Evolutionary conservation across 2,888 invertebrate genomes (phyloP).

Genomic region (Dynastes hyllus): DNA sequence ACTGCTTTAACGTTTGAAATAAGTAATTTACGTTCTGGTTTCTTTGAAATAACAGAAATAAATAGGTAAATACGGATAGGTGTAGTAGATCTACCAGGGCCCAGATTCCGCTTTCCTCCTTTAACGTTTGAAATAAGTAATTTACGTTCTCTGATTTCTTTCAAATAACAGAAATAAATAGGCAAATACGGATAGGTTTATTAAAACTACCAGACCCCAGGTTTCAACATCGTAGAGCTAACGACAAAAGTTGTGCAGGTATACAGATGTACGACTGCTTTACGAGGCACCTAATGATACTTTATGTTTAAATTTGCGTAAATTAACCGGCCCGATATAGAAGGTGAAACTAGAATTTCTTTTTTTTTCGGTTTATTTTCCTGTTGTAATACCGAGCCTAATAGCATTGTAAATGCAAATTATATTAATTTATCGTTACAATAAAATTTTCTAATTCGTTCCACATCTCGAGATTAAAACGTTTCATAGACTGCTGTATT

Average conservation of each 20-base stretch:
- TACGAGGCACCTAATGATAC: conserved; percentile 11
- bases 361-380: neutral
- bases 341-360: neutral
- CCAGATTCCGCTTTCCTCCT: too few species aligned
- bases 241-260: neutral
- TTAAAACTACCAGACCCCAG: too few species aligned
- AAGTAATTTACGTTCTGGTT: too few species aligned
- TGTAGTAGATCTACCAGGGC: too few species aligned
- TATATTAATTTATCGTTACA: conserved; percentile 14
- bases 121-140: too few species aligned
- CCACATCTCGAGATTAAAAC: conserved; percentile 15
- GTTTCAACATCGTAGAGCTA: neutral
- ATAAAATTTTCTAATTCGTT: conserved; percentile 31
- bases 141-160: too few species aligned
- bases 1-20: too few species aligned
- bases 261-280: conserved; percentile 13
- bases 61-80: too few species aligned
- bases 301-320: conserved; percentile 23
- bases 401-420: conserved; percentile 26
- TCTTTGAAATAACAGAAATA: too few species aligned
- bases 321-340: neutral
- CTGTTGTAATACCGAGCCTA: neutral
- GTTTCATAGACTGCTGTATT: conserved; percentile 3
- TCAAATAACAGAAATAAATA: too few species aligned
- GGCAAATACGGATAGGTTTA: too few species aligned